Evolutionary conservation across 2,888 invertebrate genomes (phyloP).

Genomic region (Drosophila emarginata): DNA sequence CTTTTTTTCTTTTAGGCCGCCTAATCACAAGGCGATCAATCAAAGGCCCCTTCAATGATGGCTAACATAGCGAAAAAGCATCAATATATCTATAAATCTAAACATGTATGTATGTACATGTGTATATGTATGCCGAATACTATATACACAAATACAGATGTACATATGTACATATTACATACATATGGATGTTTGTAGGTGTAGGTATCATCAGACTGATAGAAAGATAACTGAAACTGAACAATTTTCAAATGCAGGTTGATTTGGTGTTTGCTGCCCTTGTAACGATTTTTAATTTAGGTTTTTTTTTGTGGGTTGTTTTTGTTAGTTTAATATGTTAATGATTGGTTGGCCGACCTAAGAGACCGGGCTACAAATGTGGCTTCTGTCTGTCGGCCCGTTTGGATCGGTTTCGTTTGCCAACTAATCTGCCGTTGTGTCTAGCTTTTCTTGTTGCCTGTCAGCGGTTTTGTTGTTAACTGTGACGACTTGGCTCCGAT

Average conservation of each 20-base stretch:
- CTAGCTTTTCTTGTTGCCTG: conserved; percentile 30
- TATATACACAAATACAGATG: conserved; percentile 22
- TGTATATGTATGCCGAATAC: neutral
- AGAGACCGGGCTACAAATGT: conserved; percentile 16
- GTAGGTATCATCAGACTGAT: neutral
- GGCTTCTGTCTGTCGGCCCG: conserved; percentile 29
- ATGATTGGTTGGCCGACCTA: conserved; percentile 54
- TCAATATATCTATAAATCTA: conserved; percentile 61
- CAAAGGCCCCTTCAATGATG: conserved; percentile 52
- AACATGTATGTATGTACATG: conserved; percentile 22
- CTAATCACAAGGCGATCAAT: conserved; percentile 59
- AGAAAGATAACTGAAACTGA: conserved; percentile 20
- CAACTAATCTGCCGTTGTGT: conserved; percentile 55
- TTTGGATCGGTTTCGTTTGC: conserved; percentile 46
- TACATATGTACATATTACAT: neutral
- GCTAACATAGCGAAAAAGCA: conserved; percentile 60
- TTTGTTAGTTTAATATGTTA: conserved; percentile 59
- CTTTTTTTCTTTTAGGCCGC: conserved; percentile 7
- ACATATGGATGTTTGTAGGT: neutral
- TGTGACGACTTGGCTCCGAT: conserved; percentile 43
- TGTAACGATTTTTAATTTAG: conserved; percentile 64
- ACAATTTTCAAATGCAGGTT: conserved; percentile 34
- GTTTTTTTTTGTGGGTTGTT: conserved; percentile 1
- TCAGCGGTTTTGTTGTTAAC: conserved; percentile 26
- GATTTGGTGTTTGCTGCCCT: conserved; percentile 56